Evolutionary conservation across 2,113 vertebrate species (phyloP).

Genomic region (Atherinomorus stipes): DNA sequence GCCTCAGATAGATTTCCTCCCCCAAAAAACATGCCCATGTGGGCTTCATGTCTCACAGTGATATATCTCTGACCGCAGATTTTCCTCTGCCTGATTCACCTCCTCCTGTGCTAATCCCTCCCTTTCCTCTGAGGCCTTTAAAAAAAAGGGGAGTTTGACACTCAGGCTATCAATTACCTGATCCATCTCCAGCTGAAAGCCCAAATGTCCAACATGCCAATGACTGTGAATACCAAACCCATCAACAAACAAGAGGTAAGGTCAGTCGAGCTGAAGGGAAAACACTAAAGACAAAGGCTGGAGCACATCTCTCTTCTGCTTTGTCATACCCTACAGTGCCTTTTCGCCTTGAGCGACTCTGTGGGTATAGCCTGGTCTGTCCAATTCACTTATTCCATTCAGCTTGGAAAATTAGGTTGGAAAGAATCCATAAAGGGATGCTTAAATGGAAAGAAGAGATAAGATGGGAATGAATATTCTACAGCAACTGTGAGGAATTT

Average conservation of each 20-base stretch:
- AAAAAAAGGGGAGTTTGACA: slow-evolving; percentile 58
- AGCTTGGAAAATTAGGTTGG: slow-evolving; percentile 25
- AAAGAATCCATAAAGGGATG: slow-evolving; percentile 2
- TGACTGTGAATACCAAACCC: slow-evolving; percentile 50
- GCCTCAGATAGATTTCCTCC: slow-evolving; percentile 41
- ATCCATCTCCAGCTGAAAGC: slow-evolving; percentile 26
- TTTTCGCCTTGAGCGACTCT: slow-evolving; percentile 43
- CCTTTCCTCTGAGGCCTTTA: slow-evolving; percentile 27
- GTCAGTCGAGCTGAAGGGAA: slow-evolving; percentile 2
- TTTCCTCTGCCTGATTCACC: slow-evolving; percentile 38
- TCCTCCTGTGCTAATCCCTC: slow-evolving; percentile 39
- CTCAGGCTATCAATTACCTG: slow-evolving; percentile 65
- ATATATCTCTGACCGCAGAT: slow-evolving; percentile 43
- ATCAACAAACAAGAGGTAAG: not conserved
- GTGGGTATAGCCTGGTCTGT: slow-evolving; percentile 43
- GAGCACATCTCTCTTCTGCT: slow-evolving; percentile 36
- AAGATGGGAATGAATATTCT: not conserved
- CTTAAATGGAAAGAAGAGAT: slow-evolving; percentile 1
- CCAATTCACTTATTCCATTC: slow-evolving; percentile 41
- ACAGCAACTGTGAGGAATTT: not conserved
- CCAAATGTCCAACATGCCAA: slow-evolving; percentile 27
- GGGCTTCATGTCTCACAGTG: slow-evolving; percentile 26
- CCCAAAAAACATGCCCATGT: slow-evolving; percentile 64
- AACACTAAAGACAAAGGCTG: slow-evolving; percentile 6
- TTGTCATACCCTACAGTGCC: slow-evolving; percentile 48